Evolutionary conservation across 2,888 invertebrate species (phyloP).

Genomic region (Ochropleura leucogaster): DNA sequence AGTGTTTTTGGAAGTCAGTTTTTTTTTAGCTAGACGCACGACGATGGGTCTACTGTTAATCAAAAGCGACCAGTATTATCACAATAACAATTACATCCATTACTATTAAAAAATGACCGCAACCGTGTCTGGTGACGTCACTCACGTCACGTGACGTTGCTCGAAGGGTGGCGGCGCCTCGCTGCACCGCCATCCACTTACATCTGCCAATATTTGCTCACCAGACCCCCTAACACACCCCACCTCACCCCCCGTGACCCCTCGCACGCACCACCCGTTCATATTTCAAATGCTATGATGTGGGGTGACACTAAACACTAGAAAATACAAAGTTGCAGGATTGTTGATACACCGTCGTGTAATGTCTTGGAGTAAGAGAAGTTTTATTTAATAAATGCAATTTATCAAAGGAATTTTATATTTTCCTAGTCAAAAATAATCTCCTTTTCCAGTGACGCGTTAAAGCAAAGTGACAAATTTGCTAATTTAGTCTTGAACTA

Average conservation of each 20-base stretch:
- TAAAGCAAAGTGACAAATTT: background rate
- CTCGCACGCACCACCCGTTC: slow-evolving; percentile 85
- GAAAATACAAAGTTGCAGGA: slow-evolving; percentile 81
- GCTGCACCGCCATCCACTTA: slow-evolving; percentile 91
- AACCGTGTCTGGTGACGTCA: slow-evolving; percentile 79
- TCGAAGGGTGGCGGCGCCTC: slow-evolving; percentile 61
- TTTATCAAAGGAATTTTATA: background rate
- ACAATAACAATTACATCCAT: slow-evolving; percentile 61
- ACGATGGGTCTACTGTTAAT: too few relatives aligned
- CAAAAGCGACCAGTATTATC: background rate
- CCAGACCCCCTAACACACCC: slow-evolving; percentile 67
- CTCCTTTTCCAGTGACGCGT: background rate
- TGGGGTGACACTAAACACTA: slow-evolving; percentile 86
- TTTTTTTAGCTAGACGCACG: too few relatives aligned
- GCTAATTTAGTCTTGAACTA: background rate
- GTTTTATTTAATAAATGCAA: background rate
- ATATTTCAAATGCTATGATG: slow-evolving; percentile 87
- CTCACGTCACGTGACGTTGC: slow-evolving; percentile 71
- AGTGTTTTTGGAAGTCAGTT: too few relatives aligned
- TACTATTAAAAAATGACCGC: slow-evolving; percentile 58
- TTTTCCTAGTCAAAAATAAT: background rate
- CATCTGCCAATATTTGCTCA: slow-evolving; percentile 92
- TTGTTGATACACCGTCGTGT: slow-evolving; percentile 69
- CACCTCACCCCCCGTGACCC: slow-evolving; percentile 78
- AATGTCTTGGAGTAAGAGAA: slow-evolving; percentile 8